A percentile compares a stretch with the other conserved stretches of the same genome.
These are phyloP conservation scores for Carassius carassius DNA, from an alignment of 2,113 vertebrate species.

Conservation along the genomic window DNA sequence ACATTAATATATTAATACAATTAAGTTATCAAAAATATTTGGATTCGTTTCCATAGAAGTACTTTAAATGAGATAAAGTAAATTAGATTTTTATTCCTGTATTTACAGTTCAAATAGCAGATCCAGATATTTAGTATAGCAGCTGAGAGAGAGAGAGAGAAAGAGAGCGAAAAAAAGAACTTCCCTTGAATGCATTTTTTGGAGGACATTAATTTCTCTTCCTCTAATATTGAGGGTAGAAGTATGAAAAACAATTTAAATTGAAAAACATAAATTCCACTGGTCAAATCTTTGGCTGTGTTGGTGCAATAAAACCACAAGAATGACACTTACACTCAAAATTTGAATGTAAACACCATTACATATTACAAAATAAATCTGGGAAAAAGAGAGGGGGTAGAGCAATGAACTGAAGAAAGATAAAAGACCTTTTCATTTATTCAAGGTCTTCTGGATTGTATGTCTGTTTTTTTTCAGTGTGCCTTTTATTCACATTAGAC, in stretches of 20 bases:
- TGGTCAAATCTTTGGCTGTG: slow-evolving; percentile 32
- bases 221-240: not conserved
- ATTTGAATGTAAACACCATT: slow-evolving; percentile 31
- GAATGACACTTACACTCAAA: slow-evolving; percentile 28
- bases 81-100: not conserved
- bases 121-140: not conserved
- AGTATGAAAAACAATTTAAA: slow-evolving; percentile 20
- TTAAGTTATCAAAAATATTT: not conserved
- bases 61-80: not conserved
- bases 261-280: slow-evolving; percentile 43
- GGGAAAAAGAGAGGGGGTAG: not conserved
- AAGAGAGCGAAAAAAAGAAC: not conserved
- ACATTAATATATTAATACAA: not conserved
- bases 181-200: slow-evolving; percentile 17
- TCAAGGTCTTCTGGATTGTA: not conserved
- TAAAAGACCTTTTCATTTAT: not conserved
- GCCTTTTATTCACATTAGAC: slow-evolving; percentile 11
- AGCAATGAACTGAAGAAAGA: not conserved
- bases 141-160: not conserved
- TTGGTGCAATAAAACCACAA: slow-evolving; percentile 41
- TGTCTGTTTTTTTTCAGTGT: slow-evolving; percentile 27
- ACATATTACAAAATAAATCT: not conserved
- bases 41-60: not conserved
- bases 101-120: not conserved
- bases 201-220: not conserved